Conservation (phyloP, 2,797 vertebrate species). For the Hirundo rustica region DNA sequence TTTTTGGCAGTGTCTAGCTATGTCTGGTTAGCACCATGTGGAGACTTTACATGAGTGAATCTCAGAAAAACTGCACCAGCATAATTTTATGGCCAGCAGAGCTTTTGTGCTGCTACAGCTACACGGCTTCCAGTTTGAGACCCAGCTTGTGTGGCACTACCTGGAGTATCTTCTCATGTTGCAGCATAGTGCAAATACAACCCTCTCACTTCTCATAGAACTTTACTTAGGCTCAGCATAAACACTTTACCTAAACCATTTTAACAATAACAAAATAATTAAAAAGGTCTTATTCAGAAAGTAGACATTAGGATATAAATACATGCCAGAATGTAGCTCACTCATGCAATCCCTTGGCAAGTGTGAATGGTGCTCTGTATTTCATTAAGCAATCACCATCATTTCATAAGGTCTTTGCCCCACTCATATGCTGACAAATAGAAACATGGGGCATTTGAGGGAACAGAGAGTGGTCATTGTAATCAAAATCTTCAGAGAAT, state of each 20-base stretch:
- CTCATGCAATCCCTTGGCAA: not conserved
- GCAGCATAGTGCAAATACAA: not conserved
- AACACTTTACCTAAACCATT: not conserved
- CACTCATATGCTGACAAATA: not conserved
- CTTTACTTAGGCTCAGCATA: not conserved
- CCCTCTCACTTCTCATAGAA: not conserved
- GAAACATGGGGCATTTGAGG: not conserved
- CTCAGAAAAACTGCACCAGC: not conserved
- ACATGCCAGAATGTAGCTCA: not conserved
- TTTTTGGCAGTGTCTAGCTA: not conserved
- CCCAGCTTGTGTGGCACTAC: not conserved
- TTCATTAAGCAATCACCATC: not conserved
- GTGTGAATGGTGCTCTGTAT: not conserved
- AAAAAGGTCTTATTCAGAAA: not conserved
- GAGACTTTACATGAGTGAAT: not conserved
- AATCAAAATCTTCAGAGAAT: constrained; percentile 6
- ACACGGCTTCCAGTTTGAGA: not conserved
- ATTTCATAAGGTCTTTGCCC: constrained; percentile 5
- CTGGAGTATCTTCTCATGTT: not conserved
- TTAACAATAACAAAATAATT: not conserved
- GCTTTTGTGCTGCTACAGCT: not conserved
- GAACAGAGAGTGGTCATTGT: not conserved
- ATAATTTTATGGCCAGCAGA: not conserved
- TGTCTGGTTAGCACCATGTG: not conserved
- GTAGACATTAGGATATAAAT: not conserved